These are phyloP conservation scores for Peromyscus attwateri DNA, from an alignment of 2,797 vertebrate genomes.

Conservation along the genomic window DNA sequence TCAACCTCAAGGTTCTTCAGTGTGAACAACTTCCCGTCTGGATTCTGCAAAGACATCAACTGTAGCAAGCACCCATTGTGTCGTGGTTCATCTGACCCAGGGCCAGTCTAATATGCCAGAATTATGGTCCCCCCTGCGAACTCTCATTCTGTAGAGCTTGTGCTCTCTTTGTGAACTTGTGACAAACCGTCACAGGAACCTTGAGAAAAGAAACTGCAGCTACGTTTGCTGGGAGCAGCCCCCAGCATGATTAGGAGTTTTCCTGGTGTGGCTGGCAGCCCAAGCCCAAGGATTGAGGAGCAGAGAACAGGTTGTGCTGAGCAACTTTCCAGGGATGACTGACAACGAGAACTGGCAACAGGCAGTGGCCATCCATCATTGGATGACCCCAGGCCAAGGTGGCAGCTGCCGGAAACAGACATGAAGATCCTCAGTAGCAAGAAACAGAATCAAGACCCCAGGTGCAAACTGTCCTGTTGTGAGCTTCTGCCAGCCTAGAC, in stretches of 20 bases:
- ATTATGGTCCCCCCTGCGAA: not conserved
- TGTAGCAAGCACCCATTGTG: not conserved
- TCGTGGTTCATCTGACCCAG: not conserved
- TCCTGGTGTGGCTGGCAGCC: not conserved
- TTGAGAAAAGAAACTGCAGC: conserved; percentile 9
- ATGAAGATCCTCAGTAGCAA: not conserved
- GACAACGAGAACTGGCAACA: not conserved
- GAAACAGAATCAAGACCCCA: not conserved
- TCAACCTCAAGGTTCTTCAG: not conserved
- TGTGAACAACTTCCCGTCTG: not conserved
- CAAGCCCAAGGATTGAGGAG: not conserved
- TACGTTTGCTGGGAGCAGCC: not conserved
- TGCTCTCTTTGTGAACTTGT: not conserved
- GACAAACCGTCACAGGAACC: not conserved
- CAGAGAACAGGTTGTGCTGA: not conserved
- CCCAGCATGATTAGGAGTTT: not conserved
- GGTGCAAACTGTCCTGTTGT: not conserved
- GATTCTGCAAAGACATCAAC: not conserved
- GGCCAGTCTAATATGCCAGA: not conserved
- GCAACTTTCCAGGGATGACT: not conserved
- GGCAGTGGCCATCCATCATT: not conserved
- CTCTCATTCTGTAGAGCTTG: not conserved
- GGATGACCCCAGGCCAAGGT: not conserved
- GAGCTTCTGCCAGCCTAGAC: not conserved
- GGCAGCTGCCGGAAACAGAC: not conserved